Evolutionary conservation across 1,140 invertebrate species (phyloP), one percentile per base, ranked within the genome.

Genomic region (Lucilia cuprina): DNA sequence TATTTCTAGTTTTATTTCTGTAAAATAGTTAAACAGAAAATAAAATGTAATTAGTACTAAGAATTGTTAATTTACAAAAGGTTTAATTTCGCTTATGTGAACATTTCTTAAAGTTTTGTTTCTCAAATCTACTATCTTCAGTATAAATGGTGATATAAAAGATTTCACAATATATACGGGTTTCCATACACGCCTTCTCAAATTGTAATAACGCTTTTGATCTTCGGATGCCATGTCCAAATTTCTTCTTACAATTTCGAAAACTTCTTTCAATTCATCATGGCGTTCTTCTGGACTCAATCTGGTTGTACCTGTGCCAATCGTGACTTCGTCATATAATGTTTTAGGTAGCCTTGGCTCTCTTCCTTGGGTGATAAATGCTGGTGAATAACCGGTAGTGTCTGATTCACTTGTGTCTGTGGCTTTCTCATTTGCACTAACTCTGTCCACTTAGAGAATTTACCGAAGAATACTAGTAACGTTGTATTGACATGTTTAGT

Each of bases 401-500:
- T 65, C 60, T 7, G 60, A 65, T 7, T 1, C 60, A 19, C 60
- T 65, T 17, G 60, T 65, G 60, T 65, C 21, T 0, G n/a, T 17
- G 5, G 60, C 60, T 75, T 85, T n/a, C 82, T 65, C 34, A 77
- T 14, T 17, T 41, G 35, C 2, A 85, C 30, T 34, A 85, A 17
- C 25, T 85, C 70, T 2, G 65, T 30, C 75, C 82, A 84, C 34
- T 84, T 83, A 9, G 82, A 83, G 30, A 84, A 84, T 19, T 14
- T 55, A 84, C 19, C 25, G 25, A 30, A 30, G 25, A 30, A 30
- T 30, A 30, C 25, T 30, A 30, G 25, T 30, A 30, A 30, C 25
- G 50, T 19, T 13, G 19, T 83, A 21, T 84, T 82, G 7, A 80
- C 82, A 14, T 84, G 84, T 30, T 35, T 82, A 8, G 77, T 80